A percentile compares a stretch with the other conserved stretches of the same genome.
phyloP scores from a whole-genome alignment of 1,140 invertebrate genomes.

The Caenorhabditis latens region DNA sequence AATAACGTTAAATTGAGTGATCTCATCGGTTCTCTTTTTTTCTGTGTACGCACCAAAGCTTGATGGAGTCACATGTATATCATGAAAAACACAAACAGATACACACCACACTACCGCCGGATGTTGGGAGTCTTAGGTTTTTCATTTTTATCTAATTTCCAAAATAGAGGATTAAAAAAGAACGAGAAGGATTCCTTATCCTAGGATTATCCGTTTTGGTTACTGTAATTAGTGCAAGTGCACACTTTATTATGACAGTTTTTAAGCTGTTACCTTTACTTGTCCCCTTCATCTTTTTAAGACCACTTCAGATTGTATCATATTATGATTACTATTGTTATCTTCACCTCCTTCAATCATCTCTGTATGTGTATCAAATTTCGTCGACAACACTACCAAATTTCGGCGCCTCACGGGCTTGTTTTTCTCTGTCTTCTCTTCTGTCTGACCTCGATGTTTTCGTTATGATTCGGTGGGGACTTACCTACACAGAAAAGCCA shows the following conservation, averaged over 20 bases:
- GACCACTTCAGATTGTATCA: neutral
- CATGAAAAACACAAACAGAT: slow-evolving; percentile 43
- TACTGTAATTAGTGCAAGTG: too few species aligned
- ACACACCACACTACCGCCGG: neutral
- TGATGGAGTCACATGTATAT: slow-evolving; percentile 44
- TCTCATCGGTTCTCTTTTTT: neutral
- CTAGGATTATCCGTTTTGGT: too few species aligned
- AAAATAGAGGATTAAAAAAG: too few species aligned
- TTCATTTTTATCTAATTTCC: neutral
- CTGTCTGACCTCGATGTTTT: neutral
- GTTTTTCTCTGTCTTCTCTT: slow-evolving; percentile 2
- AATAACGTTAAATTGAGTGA: slow-evolving; percentile 26
- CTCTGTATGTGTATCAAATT: slow-evolving; percentile 12
- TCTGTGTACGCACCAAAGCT: slow-evolving; percentile 42
- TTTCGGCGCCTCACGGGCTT: neutral
- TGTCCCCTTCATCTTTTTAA: too few species aligned
- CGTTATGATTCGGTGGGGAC: neutral
- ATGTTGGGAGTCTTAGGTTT: neutral
- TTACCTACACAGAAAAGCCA: neutral
- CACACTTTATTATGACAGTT: too few species aligned
- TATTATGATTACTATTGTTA: neutral
- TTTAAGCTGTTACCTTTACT: too few species aligned
- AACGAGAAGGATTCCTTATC: too few species aligned
- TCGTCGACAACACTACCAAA: neutral
- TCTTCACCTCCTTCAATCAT: slow-evolving; percentile 2